Conservation (phyloP, 1,140 invertebrate species). For the Cotesia vestalis region DNA sequence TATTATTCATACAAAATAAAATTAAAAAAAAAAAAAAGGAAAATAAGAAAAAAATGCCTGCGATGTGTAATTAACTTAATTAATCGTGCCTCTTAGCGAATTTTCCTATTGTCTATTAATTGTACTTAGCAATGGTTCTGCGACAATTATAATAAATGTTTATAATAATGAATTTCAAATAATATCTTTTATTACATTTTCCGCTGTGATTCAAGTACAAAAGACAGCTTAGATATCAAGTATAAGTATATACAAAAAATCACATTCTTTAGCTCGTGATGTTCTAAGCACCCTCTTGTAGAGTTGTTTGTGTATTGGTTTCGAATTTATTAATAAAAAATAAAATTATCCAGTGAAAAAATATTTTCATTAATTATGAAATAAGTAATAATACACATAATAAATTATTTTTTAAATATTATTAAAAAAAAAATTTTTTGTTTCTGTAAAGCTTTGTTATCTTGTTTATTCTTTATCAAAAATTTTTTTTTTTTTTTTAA, state of each 20-base stretch:
- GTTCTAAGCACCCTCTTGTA: conserved; percentile 4
- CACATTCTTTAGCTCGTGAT: neutral
- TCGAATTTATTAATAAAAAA: neutral
- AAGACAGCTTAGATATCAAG: conserved; percentile 17
- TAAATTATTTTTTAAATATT: too few relatives aligned
- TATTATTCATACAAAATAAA: conserved; percentile 23
- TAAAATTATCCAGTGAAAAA: conserved; percentile 3
- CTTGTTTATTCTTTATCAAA: too few relatives aligned
- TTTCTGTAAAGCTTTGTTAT: too few relatives aligned
- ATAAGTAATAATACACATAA: neutral
- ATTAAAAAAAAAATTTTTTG: neutral
- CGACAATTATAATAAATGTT: neutral
- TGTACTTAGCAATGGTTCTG: too few relatives aligned
- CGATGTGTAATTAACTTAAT: conserved; percentile 12
- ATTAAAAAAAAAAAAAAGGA: conserved; percentile 21
- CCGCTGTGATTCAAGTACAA: conserved; percentile 28
- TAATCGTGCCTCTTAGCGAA: conserved; percentile 28
- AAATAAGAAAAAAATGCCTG: conserved; percentile 17
- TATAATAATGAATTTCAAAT: neutral
- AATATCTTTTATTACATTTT: conserved; percentile 22
- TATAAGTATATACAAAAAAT: conserved; percentile 2
- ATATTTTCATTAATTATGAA: conserved; percentile 1
- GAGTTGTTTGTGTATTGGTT: neutral
- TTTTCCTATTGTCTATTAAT: conserved; percentile 15
- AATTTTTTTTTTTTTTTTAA: too few relatives aligned